phyloP scores from a whole-genome alignment of 2,888 invertebrate species.

The Mesoligia furuncula region DNA sequence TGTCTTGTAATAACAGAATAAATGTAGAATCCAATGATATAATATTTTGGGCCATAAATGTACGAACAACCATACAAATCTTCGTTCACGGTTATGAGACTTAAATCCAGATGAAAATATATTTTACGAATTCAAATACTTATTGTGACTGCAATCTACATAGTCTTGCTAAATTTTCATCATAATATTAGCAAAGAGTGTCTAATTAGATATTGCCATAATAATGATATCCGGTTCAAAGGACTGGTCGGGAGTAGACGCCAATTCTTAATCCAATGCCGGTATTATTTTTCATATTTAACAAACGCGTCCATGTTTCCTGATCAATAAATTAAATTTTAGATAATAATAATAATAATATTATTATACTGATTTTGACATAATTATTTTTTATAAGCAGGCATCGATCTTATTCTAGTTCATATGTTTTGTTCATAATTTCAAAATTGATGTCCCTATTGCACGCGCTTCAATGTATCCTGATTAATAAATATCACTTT shows the following conservation, averaged over 20 bases:
- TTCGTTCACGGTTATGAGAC: too few relatives aligned
- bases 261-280: neutral
- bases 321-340: neutral
- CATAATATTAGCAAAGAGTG: neutral
- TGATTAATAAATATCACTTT: neutral
- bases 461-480: neutral
- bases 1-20: neutral
- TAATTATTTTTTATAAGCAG: neutral
- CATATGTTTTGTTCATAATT: neutral
- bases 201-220: neutral
- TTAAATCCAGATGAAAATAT: neutral
- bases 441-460: neutral
- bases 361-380: neutral
- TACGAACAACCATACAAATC: too few relatives aligned
- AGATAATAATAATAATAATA: too few relatives aligned
- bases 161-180: too few relatives aligned
- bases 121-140: neutral
- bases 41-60: too few relatives aligned
- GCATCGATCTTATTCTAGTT: neutral
- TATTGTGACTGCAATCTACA: neutral
- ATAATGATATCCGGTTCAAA: neutral
- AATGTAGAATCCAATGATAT: neutral
- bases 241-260: neutral
- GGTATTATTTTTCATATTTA: neutral
- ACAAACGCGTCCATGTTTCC: too few relatives aligned